A percentile compares a stretch with the other conserved stretches of the same genome.
These are phyloP conservation scores for Enteromius afrohamiltoni DNA, from an alignment of 2,797 vertebrate genomes.

Conservation along the genomic window DNA sequence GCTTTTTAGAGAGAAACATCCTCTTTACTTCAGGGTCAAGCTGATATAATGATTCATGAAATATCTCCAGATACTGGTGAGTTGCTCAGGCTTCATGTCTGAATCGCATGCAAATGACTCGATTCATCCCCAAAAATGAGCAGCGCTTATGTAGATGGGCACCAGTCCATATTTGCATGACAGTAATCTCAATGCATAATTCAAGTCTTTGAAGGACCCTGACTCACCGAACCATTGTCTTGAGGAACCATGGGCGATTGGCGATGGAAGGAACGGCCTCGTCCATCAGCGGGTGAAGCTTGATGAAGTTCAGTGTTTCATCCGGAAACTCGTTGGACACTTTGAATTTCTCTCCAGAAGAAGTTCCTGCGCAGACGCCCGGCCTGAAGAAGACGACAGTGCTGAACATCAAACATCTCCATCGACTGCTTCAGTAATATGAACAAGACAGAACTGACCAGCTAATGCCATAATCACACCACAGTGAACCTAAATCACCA, in stretches of 20 bases:
- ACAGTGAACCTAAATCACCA: neutral
- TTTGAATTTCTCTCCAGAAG: conserved; percentile 87
- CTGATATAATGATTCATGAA: conserved; percentile 58
- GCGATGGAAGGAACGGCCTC: conserved; percentile 94
- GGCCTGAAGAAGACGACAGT: conserved; percentile 76
- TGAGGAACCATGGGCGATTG: conserved; percentile 96
- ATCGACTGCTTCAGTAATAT: neutral
- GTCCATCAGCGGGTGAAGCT: conserved; percentile 98
- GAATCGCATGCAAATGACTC: conserved; percentile 49
- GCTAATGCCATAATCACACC: neutral
- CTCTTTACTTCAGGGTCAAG: conserved; percentile 62
- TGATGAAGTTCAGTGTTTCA: conserved; percentile 98
- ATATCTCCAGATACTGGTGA: conserved; percentile 47
- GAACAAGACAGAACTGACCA: neutral
- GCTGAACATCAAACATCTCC: neutral
- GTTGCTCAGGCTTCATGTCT: conserved; percentile 24
- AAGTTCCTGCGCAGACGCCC: conserved; percentile 89
- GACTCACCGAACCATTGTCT: conserved; percentile 97
- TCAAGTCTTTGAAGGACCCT: conserved; percentile 1
- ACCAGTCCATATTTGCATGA: conserved; percentile 52
- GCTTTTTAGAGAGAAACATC: conserved; percentile 17
- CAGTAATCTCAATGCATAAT: neutral
- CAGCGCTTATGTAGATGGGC: neutral
- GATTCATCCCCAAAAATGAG: conserved; percentile 8
- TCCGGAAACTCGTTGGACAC: conserved; percentile 97